Conservation (phyloP, 53 echinoderm and acorn worm species). For the Temnopleurus reevesii region DNA sequence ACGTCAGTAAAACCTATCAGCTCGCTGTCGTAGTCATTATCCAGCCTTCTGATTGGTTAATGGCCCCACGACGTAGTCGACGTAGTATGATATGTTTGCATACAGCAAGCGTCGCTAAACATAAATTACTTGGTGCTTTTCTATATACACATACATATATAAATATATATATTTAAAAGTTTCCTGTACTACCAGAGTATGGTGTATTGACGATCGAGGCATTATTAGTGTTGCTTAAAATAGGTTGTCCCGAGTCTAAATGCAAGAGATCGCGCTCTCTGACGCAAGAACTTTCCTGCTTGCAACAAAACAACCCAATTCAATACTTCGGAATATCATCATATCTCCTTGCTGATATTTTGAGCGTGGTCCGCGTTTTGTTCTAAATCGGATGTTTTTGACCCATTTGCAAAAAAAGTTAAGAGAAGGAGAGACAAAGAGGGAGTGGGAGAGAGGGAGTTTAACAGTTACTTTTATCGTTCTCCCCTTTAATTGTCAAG, state of each 20-base stretch:
- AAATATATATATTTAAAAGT: conserved; percentile 27
- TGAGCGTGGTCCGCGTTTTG: conserved; percentile 35
- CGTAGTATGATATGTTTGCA: conserved; percentile 49
- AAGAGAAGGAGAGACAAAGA: background rate
- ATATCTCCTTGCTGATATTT: conserved; percentile 39
- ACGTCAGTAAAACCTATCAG: conserved; percentile 52
- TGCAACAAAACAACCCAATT: conserved; percentile 46
- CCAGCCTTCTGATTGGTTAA: conserved; percentile 1
- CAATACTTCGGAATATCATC: conserved; percentile 38
- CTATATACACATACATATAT: conserved; percentile 18
- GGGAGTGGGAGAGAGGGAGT: background rate
- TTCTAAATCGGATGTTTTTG: conserved; percentile 61
- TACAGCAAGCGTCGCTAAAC: conserved; percentile 23
- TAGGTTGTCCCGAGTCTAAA: conserved; percentile 46
- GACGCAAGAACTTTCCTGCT: conserved; percentile 33
- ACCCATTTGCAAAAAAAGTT: conserved; percentile 33
- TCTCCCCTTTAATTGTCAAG: conserved; percentile 1
- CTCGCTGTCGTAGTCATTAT: conserved; percentile 34
- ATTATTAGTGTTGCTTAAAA: conserved; percentile 48
- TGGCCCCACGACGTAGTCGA: background rate
- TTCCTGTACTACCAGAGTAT: conserved; percentile 12
- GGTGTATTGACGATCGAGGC: conserved; percentile 53
- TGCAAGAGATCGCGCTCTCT: conserved; percentile 19
- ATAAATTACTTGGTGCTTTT: conserved; percentile 49
- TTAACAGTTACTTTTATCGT: background rate